phyloP scores from a whole-genome alignment of 2,888 invertebrate species.

The Dasysyrphus albostriatus region DNA sequence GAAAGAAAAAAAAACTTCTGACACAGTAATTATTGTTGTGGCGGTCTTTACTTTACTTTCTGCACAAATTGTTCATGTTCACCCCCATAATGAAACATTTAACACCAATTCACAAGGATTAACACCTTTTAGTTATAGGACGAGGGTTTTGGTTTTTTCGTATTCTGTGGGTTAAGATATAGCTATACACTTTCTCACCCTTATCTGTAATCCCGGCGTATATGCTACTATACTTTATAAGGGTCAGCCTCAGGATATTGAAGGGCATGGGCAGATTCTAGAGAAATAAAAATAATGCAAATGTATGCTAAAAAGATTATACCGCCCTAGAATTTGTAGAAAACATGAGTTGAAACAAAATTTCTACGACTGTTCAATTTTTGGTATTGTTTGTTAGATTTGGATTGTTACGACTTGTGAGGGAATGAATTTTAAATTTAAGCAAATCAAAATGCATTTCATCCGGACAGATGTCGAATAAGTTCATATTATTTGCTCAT shows the following conservation, averaged over 20 bases:
- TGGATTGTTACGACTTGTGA: not conserved
- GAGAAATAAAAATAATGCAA: conserved; percentile 65
- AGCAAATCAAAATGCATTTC: conserved; percentile 46
- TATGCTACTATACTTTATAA: not conserved
- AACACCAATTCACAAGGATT: conserved; percentile 71
- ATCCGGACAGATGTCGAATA: conserved; percentile 57
- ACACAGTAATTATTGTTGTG: conserved; percentile 65
- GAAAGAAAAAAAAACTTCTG: conserved; percentile 23
- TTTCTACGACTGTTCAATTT: conserved; percentile 29
- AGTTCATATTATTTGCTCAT: conserved; percentile 7
- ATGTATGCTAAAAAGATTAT: conserved; percentile 74
- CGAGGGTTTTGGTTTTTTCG: conserved; percentile 30
- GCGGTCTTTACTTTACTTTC: conserved; percentile 58
- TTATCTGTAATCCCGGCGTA: conserved; percentile 49
- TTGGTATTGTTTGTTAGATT: conserved; percentile 4
- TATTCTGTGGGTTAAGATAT: conserved; percentile 26
- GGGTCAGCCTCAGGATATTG: conserved; percentile 43
- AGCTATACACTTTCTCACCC: conserved; percentile 31
- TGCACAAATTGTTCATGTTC: conserved; percentile 50
- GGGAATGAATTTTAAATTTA: conserved; percentile 54
- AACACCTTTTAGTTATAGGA: conserved; percentile 61
- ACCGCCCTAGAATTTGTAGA: conserved; percentile 54
- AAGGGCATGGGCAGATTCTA: conserved; percentile 19
- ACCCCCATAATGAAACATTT: conserved; percentile 56
- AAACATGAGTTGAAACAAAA: conserved; percentile 26